A percentile compares a stretch with the other conserved stretches of the same genome.
These are phyloP conservation scores for Anseranas semipalmata DNA, from an alignment of 2,113 vertebrate species.

Conservation along the genomic window DNA sequence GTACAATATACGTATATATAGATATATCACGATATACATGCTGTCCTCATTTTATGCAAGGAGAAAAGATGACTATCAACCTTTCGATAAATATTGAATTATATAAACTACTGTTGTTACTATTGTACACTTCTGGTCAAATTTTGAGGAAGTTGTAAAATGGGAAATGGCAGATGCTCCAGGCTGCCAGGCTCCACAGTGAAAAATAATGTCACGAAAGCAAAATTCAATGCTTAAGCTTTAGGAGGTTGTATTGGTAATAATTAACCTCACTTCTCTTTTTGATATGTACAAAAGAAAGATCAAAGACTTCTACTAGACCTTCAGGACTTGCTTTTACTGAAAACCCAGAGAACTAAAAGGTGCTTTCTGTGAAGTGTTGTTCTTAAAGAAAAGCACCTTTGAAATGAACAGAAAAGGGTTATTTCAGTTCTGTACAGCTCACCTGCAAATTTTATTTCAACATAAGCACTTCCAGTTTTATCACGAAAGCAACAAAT, in stretches of 20 bases:
- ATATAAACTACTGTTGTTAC: not conserved
- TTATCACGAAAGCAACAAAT: not conserved
- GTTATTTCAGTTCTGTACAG: not conserved
- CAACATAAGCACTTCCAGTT: not conserved
- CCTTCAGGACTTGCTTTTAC: not conserved
- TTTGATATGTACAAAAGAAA: constrained; percentile 19
- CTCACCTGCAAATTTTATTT: not conserved
- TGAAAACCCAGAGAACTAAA: constrained; percentile 12
- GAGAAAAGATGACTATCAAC: not conserved
- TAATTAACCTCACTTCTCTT: constrained; percentile 28
- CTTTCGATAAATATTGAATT: not conserved
- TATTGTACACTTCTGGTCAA: not conserved
- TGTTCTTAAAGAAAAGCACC: not conserved
- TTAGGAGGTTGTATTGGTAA: not conserved
- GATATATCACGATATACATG: rapidly evolving
- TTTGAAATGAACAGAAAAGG: not conserved
- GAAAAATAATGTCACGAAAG: not conserved
- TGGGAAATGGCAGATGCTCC: not conserved
- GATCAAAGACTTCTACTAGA: constrained; percentile 22
- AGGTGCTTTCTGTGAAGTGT: not conserved
- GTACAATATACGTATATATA: no score
- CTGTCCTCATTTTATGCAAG: not conserved
- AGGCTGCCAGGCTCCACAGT: not conserved
- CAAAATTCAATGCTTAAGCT: not conserved
- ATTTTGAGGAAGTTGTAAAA: not conserved